These are phyloP conservation scores for Myotis yumanensis DNA, from an alignment of 2,113 vertebrate genomes.

Conservation along the genomic window DNA sequence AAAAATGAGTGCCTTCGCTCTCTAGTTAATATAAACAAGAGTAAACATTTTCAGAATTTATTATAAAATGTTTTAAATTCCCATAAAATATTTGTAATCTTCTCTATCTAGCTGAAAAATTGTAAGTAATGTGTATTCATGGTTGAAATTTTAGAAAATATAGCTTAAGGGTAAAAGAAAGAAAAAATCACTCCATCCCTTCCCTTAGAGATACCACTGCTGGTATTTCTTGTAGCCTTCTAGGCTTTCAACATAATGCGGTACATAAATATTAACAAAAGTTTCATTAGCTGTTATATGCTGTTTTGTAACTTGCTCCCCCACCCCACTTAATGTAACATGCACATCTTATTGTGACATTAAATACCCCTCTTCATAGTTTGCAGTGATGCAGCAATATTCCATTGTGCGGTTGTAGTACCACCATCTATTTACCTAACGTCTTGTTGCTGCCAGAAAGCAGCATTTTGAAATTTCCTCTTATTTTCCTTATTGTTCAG, in stretches of 20 bases:
- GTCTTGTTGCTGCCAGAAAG: constrained; percentile 44
- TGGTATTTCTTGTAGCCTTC: constrained; percentile 14
- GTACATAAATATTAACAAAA: constrained; percentile 40
- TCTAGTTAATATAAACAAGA: background rate
- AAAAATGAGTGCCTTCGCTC: background rate
- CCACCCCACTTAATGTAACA: background rate
- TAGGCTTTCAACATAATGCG: constrained; percentile 43
- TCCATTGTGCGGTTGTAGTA: background rate
- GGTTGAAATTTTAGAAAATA: constrained; percentile 49
- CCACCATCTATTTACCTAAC: constrained; percentile 19
- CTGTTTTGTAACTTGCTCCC: background rate
- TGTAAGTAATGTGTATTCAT: background rate
- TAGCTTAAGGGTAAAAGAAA: constrained; percentile 17
- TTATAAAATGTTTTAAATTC: constrained; percentile 27
- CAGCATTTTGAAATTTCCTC: constrained; percentile 51
- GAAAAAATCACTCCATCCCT: background rate
- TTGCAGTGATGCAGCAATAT: background rate
- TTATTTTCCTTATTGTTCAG: constrained; percentile 61
- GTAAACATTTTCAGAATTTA: background rate
- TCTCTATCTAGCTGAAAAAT: constrained; percentile 40
- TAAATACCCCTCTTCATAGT: background rate
- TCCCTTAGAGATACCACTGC: background rate
- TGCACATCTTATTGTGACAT: background rate
- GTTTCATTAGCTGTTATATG: constrained; percentile 3
- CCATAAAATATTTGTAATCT: background rate